phyloP scores from a whole-genome alignment of 2,113 vertebrate species.

The Chloropsis cyanopogon region DNA sequence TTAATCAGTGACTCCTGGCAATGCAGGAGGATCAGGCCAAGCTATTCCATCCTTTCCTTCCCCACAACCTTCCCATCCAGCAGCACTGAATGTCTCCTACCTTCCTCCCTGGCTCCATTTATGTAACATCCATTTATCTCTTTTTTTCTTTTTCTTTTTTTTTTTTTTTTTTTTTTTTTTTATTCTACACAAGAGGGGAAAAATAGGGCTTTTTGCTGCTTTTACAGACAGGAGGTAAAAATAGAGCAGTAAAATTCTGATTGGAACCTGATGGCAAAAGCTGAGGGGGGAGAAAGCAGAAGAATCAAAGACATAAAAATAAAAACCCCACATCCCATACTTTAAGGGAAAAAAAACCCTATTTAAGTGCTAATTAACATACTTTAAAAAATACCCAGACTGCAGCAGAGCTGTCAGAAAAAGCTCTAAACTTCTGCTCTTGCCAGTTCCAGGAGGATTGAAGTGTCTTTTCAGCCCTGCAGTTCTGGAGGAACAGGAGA shows the following conservation, averaged over 20 bases:
- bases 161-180: not conserved
- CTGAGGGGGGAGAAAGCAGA: constrained; percentile 38
- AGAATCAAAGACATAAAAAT: constrained; percentile 57
- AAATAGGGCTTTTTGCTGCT: constrained; percentile 32
- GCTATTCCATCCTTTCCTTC: not conserved
- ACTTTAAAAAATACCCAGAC: constrained; percentile 55
- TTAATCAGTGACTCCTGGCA: not conserved
- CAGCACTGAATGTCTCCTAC: not conserved
- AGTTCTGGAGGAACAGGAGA: not conserved
- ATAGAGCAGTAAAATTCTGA: constrained; percentile 51
- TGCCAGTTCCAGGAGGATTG: constrained; percentile 46
- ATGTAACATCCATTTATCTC: constrained; percentile 27
- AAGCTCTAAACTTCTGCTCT: constrained; percentile 57
- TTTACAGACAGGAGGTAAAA: constrained; percentile 55
- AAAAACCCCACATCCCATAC: constrained; percentile 29
- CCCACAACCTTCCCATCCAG: not conserved
- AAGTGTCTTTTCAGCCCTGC: constrained; percentile 51
- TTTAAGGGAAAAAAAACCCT: not conserved
- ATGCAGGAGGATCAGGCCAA: not conserved
- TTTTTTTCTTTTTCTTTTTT: too few relatives aligned
- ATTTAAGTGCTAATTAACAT: constrained; percentile 66
- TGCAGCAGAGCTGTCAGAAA: constrained; percentile 64
- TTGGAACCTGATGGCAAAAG: constrained; percentile 50
- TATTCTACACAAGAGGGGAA: not conserved
- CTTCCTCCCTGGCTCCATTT: constrained; percentile 27